Conservation (phyloP, 1,140 invertebrate species). For the Nephila pilipes region DNA sequence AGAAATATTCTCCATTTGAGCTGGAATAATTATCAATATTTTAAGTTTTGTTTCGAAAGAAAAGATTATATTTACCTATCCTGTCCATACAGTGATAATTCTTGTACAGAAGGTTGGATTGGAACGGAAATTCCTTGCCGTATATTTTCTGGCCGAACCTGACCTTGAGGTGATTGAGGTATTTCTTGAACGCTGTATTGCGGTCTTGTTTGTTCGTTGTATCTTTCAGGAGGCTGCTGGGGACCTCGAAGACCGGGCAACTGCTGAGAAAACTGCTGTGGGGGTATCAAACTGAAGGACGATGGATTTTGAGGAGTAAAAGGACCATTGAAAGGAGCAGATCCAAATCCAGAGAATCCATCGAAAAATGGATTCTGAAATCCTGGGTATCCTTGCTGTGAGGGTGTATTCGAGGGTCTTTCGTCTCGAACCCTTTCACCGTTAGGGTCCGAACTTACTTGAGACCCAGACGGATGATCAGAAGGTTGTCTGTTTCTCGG, state of each 20-base stretch:
- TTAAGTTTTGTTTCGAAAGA: neutral
- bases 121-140: neutral
- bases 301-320: neutral
- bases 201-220: neutral
- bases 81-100: neutral
- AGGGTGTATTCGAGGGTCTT: neutral
- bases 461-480: neutral
- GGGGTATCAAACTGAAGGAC: slow-evolving; percentile 3
- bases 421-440: neutral
- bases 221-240: neutral
- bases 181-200: slow-evolving; percentile 7
- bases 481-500: neutral
- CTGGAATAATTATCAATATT: neutral
- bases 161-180: neutral
- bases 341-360: slow-evolving; percentile 51
- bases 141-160: neutral
- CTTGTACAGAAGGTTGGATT: neutral
- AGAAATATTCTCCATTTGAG: no score
- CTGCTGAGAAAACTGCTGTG: neutral
- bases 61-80: slow-evolving; percentile 45
- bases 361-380: slow-evolving; percentile 64
- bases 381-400: neutral
- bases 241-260: neutral
- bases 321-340: neutral
- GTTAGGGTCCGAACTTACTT: neutral